These are phyloP conservation scores for Amphipyra berbera DNA, from an alignment of 2,888 invertebrate species.

Conservation along the genomic window DNA sequence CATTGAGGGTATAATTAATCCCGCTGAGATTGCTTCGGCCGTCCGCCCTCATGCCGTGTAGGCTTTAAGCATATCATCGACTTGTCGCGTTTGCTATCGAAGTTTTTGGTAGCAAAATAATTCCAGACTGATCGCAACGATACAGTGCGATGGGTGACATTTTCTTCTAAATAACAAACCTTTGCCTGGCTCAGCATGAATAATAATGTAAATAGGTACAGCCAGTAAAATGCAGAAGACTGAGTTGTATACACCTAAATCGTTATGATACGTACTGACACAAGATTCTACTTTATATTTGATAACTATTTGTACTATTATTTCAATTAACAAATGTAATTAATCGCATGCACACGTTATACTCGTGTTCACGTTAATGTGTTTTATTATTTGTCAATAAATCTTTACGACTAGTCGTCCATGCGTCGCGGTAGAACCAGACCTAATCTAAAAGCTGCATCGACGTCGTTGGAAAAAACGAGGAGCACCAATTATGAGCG, in stretches of 20 bases:
- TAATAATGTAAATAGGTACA: too few species aligned
- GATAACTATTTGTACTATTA: too few species aligned
- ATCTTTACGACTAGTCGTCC: neutral
- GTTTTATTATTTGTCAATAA: conserved; percentile 15
- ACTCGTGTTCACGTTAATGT: neutral
- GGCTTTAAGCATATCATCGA: neutral
- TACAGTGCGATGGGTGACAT: too few species aligned
- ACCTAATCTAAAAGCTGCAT: conserved; percentile 4
- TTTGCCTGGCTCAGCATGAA: too few species aligned
- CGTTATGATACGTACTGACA: too few species aligned
- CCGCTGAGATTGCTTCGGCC: conserved; percentile 9
- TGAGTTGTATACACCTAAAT: too few species aligned
- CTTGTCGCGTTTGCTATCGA: neutral
- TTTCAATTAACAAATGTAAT: too few species aligned
- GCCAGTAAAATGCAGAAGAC: too few species aligned
- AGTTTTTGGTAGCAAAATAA: neutral
- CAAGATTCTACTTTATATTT: too few species aligned
- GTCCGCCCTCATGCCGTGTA: neutral
- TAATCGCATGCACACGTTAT: too few species aligned
- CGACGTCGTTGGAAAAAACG: conserved; percentile 1
- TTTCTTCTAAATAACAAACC: too few species aligned
- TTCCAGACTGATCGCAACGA: too few species aligned
- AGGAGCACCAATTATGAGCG: conserved; percentile 21
- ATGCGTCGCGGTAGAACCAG: conserved; percentile 2
- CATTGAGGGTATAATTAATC: conserved; percentile 17